Evolutionary conservation across 23 tunicate genomes (phyloP).

Genomic region (Botrylloides violaceus): DNA sequence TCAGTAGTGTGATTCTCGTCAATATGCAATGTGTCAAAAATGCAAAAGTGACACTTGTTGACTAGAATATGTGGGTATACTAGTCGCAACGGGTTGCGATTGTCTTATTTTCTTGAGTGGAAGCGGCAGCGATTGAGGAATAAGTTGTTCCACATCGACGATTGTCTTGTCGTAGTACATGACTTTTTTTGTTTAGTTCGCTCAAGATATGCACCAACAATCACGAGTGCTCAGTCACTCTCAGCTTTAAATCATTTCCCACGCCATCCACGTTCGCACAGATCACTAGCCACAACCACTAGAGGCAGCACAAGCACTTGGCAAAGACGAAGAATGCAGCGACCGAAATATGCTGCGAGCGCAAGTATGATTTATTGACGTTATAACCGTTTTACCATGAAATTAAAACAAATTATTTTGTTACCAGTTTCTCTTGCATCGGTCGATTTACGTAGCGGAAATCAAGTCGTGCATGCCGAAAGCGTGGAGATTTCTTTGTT

Average conservation of each 20-base stretch:
- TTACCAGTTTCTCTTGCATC: constrained; percentile 75
- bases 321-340: constrained; percentile 38
- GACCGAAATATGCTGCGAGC: constrained; percentile 46
- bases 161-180: too few relatives aligned
- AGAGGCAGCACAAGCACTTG: constrained; percentile 49
- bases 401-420: neutral
- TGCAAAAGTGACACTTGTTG: too few relatives aligned
- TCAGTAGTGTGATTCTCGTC: too few relatives aligned
- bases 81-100: too few relatives aligned
- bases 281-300: constrained; percentile 17
- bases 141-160: too few relatives aligned
- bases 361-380: constrained; percentile 57
- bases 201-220: constrained; percentile 42
- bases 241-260: constrained; percentile 56
- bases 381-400: too few relatives aligned
- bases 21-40: too few relatives aligned
- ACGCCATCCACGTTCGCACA: constrained; percentile 19
- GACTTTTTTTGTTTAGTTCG: neutral
- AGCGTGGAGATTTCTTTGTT: constrained; percentile 45
- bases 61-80: too few relatives aligned
- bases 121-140: too few relatives aligned
- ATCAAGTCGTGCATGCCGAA: constrained; percentile 86
- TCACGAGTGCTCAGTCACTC: constrained; percentile 74
- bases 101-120: too few relatives aligned
- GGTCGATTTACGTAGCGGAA: constrained; percentile 59